These are phyloP conservation scores for Hyles euphorbiae DNA, from an alignment of 1,140 invertebrate species.

Conservation along the genomic window DNA sequence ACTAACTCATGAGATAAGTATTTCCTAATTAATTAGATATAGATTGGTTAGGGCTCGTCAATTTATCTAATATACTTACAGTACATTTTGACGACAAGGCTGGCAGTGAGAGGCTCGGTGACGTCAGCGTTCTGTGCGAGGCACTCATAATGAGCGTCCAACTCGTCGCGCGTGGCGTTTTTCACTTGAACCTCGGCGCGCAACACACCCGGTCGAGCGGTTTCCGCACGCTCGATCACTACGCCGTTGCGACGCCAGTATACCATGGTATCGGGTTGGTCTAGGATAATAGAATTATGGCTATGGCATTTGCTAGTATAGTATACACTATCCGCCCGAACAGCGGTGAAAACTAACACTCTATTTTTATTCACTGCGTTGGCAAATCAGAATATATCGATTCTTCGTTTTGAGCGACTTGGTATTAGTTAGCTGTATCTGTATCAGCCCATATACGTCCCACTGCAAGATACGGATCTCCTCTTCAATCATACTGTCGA, in stretches of 20 bases:
- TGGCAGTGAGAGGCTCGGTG: constrained; percentile 44
- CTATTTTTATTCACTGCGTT: too few relatives aligned
- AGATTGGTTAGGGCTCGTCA: too few relatives aligned
- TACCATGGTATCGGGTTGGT: constrained; percentile 44
- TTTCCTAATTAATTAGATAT: too few relatives aligned
- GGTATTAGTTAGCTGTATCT: too few relatives aligned
- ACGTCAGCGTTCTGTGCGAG: constrained; percentile 61
- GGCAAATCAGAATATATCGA: too few relatives aligned
- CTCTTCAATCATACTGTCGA: too few relatives aligned
- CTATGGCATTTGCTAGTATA: neutral
- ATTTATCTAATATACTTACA: constrained; percentile 34
- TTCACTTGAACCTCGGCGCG: constrained; percentile 36
- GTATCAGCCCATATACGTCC: too few relatives aligned
- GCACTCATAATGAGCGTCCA: constrained; percentile 60
- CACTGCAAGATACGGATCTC: too few relatives aligned
- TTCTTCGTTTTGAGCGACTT: too few relatives aligned
- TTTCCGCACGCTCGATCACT: constrained; percentile 34
- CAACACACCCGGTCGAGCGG: constrained; percentile 30
- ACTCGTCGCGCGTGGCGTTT: constrained; percentile 43
- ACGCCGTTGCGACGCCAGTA: constrained; percentile 57
- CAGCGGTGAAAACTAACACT: too few relatives aligned
- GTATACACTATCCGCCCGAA: too few relatives aligned
- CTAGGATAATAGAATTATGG: constrained; percentile 14
- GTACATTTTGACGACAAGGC: constrained; percentile 57
- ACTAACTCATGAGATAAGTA: too few relatives aligned